These are phyloP conservation scores for Heliangelus exortis DNA, from an alignment of 2,797 vertebrate genomes.

Conservation along the genomic window DNA sequence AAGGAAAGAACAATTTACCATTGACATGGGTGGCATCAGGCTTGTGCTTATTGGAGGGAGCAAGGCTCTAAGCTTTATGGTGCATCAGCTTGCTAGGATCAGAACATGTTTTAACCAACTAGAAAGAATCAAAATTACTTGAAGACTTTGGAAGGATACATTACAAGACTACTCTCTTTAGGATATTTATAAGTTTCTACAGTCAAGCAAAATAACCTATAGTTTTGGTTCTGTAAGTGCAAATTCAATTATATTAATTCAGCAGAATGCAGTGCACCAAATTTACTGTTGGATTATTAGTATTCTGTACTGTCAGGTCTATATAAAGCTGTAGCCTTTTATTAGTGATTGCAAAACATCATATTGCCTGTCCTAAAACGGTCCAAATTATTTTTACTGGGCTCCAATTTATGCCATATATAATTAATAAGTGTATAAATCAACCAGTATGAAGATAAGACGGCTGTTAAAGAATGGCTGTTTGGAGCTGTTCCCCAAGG, in stretches of 20 bases:
- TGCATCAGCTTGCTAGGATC: neutral
- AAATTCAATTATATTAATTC: neutral
- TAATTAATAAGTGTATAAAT: constrained; percentile 26
- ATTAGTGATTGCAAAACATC: neutral
- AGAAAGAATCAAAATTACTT: neutral
- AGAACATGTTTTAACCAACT: neutral
- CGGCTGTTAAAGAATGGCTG: neutral
- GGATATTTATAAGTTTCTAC: neutral
- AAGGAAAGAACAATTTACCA: neutral
- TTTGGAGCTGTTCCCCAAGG: constrained; percentile 35
- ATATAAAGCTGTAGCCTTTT: neutral
- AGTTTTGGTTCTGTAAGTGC: neutral
- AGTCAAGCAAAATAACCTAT: neutral
- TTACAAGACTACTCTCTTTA: neutral
- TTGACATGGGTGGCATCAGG: neutral
- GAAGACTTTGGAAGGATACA: neutral
- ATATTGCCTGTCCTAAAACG: neutral
- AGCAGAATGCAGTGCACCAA: neutral
- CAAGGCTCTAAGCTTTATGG: neutral
- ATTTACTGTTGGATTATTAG: neutral
- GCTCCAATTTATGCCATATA: constrained; percentile 1
- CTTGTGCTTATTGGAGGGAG: neutral
- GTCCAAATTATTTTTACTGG: neutral
- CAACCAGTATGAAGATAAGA: constrained; percentile 6
- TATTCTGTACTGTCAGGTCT: fast-evolving